A percentile compares a stretch with the other conserved stretches of the same genome.
phyloP scores from a whole-genome alignment of 2,113 vertebrate species.

The Oxygymnocypris stewartii region DNA sequence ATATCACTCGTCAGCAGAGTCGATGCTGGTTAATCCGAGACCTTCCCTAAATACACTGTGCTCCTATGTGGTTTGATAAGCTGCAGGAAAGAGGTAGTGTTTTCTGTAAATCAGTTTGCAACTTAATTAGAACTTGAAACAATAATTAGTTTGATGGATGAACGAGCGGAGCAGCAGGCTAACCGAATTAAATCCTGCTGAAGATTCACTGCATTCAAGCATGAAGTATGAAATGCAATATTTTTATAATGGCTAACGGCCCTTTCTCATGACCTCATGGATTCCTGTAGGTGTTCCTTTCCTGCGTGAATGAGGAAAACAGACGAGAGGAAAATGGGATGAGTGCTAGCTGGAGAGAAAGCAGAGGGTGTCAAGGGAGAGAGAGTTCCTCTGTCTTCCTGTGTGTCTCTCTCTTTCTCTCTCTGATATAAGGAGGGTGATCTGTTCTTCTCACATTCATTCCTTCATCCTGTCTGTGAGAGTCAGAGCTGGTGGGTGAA shows the following conservation, averaged over 20 bases:
- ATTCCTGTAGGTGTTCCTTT: constrained; percentile 70
- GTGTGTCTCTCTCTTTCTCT: constrained; percentile 33
- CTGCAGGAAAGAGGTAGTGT: constrained; percentile 5
- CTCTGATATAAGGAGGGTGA: constrained; percentile 36
- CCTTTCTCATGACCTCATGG: constrained; percentile 76
- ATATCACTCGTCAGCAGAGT: background rate
- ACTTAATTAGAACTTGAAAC: constrained; percentile 57
- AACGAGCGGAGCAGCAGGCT: constrained; percentile 30
- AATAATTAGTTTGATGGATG: constrained; percentile 55
- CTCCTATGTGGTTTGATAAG: constrained; percentile 17
- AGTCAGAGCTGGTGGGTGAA: constrained; percentile 45
- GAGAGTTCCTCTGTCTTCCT: constrained; percentile 40
- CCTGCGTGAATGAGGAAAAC: constrained; percentile 63
- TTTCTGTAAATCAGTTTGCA: constrained; percentile 34
- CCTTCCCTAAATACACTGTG: constrained; percentile 1
- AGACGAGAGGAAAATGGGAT: constrained; percentile 52
- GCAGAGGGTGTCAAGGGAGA: constrained; percentile 38
- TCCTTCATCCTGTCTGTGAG: constrained; percentile 49
- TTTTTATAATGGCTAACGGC: constrained; percentile 51
- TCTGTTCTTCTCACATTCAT: constrained; percentile 42
- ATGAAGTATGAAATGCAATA: constrained; percentile 57
- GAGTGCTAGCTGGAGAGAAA: constrained; percentile 31
- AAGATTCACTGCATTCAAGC: constrained; percentile 55
- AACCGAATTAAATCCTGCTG: constrained; percentile 41
- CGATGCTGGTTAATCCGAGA: background rate